A percentile compares a stretch with the other conserved stretches of the same genome.
Conservation (phyloP, 2,797 vertebrate species). For the Coilia nasus region DNA sequence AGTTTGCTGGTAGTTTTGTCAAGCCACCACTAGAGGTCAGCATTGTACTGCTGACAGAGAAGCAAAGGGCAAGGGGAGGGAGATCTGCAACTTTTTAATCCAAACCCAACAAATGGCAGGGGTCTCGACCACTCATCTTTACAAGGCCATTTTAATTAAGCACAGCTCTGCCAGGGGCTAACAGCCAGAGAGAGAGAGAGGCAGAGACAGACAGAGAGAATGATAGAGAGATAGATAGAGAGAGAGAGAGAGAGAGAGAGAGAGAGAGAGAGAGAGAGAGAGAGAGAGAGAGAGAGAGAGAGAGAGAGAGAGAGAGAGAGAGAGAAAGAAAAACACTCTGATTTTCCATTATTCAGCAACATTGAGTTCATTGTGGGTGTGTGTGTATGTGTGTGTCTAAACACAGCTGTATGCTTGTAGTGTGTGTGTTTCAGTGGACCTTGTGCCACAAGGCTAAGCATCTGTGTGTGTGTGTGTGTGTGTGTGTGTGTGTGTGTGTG, state of each 20-base stretch:
- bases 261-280: no score
- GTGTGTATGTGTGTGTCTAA: neutral
- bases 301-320: no score
- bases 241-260: neutral
- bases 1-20: neutral
- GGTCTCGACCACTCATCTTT: neutral
- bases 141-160: neutral
- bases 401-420: neutral
- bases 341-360: conserved; percentile 38
- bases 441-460: neutral
- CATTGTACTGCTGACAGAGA: neutral
- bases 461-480: neutral
- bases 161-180: neutral
- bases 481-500: no score
- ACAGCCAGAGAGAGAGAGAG: conserved; percentile 3
- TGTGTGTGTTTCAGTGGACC: neutral
- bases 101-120: neutral
- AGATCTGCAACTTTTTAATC: conserved; percentile 30
- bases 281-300: no score
- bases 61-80: neutral
- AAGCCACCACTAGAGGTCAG: conserved; percentile 10
- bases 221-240: no score
- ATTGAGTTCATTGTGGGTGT: neutral
- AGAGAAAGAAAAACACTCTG: neutral
- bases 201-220: no score